Conservation (phyloP, 2,113 vertebrate genomes). For the Malurus elegans region DNA sequence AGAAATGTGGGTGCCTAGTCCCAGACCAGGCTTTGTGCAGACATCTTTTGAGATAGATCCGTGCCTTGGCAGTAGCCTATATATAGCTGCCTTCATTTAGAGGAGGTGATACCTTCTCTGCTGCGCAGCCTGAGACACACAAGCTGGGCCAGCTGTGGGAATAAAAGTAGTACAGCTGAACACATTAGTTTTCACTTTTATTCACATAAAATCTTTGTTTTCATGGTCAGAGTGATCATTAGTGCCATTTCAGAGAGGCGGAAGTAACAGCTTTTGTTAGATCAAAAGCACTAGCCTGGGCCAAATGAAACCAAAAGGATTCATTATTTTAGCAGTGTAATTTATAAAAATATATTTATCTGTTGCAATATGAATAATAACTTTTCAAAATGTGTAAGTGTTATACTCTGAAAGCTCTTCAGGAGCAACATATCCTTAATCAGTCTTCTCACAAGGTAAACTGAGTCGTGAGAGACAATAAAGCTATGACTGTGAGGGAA, state of each 20-base stretch:
- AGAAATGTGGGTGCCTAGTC: neutral
- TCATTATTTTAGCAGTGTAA: neutral
- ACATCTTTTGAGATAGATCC: neutral
- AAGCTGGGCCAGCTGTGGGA: neutral
- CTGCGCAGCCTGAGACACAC: neutral
- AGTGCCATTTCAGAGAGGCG: neutral
- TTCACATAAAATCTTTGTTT: neutral
- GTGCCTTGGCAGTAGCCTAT: neutral
- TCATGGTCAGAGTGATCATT: neutral
- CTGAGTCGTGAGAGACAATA: neutral
- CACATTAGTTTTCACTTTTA: neutral
- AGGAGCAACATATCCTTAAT: neutral
- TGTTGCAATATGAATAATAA: neutral
- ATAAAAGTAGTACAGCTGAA: neutral
- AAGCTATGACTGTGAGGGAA: rapidly evolving
- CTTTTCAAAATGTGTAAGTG: neutral
- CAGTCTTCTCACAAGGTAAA: neutral
- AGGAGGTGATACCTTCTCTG: neutral
- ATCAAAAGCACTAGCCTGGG: neutral
- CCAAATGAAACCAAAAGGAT: neutral
- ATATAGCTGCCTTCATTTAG: neutral
- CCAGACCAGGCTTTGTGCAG: neutral
- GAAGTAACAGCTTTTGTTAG: neutral
- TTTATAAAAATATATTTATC: neutral
- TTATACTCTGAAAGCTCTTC: neutral